Base-by-base conservation (phyloP, 1,140 invertebrate genomes). In the Apolygus lucorum region DNA sequence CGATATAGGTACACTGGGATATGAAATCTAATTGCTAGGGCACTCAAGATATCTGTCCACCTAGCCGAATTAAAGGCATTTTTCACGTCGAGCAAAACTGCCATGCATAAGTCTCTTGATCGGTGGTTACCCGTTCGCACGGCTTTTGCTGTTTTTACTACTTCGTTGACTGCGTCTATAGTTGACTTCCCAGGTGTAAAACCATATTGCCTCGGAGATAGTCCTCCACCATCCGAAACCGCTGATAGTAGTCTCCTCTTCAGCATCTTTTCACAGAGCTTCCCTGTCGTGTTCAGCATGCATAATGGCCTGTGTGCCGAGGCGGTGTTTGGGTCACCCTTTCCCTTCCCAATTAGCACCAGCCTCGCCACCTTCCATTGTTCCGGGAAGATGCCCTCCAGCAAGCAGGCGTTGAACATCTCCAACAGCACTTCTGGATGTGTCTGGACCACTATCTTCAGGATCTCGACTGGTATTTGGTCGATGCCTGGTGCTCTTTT, bases 401-500 rank as follows among this genome's bases (percentile, higher is more conserved):
- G 2, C 0, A 71, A 68, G 49, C 64, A 72, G 24, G 29, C 14
- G 34, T 74, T 74, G 54, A 65, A 73, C 14, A 71, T 62, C 1
- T 52, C 26, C 1, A 71, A 70, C 27, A 74, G 25, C 0, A 69
- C 14, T n/a, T 70, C 34, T 1, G 73, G 70, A 0, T 34, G 1
- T 63, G 24, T 1, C 1, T 59, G 0, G 0, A 52, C 66, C 4
- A 72, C 24, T 2, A 69, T 17, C 67, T 74, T 75, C 8, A 76
- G 26, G 0, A 67, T 73, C 21, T 76, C 77, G 0, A 71, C 26
- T 2, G 77, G 75, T 0, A 79, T 70, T 0, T 73, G 71, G 26
- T 78, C 76, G 0, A 75, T 76, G 1, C 78, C 77, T 24, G 78
- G 76, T 0, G 77, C 77, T 54, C 77, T 78, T 1, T 71, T 70